phyloP scores from a whole-genome alignment of 2,113 vertebrate genomes.

The Sula dactylatra region DNA sequence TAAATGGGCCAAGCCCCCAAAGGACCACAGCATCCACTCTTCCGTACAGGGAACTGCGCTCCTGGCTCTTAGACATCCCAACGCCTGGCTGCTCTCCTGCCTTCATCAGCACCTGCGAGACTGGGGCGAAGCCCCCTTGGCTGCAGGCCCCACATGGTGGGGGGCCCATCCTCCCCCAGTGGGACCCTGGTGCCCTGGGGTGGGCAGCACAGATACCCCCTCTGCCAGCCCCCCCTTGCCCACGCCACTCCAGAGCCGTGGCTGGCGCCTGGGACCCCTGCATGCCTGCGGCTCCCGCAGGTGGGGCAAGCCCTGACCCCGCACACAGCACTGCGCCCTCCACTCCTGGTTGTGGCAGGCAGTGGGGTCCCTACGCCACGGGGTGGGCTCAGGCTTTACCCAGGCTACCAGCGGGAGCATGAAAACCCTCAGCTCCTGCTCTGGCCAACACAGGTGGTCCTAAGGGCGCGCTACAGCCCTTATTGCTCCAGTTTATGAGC shows the following conservation, averaged over 20 bases:
- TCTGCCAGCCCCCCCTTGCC: no score
- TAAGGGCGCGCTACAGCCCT: background rate
- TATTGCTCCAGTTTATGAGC: background rate
- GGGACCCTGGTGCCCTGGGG: background rate
- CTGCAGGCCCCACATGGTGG: background rate
- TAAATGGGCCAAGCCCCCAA: background rate
- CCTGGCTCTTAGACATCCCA: background rate
- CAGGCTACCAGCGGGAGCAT: background rate
- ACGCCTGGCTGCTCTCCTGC: background rate
- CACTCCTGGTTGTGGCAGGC: background rate
- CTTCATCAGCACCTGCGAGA: background rate
- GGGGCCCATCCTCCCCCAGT: background rate
- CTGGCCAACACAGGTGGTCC: background rate
- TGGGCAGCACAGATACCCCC: background rate
- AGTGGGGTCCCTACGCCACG: fast-evolving
- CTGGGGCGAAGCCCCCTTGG: background rate
- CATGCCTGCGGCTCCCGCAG: background rate
- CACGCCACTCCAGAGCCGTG: background rate
- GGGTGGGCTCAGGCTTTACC: background rate
- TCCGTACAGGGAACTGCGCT: background rate
- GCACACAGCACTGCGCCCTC: background rate
- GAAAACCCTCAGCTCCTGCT: background rate
- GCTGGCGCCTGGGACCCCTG: background rate
- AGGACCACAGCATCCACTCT: background rate
- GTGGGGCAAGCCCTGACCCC: background rate